These are phyloP conservation scores for Octodonta nipae DNA, from an alignment of 2,888 invertebrate genomes.

Conservation along the genomic window DNA sequence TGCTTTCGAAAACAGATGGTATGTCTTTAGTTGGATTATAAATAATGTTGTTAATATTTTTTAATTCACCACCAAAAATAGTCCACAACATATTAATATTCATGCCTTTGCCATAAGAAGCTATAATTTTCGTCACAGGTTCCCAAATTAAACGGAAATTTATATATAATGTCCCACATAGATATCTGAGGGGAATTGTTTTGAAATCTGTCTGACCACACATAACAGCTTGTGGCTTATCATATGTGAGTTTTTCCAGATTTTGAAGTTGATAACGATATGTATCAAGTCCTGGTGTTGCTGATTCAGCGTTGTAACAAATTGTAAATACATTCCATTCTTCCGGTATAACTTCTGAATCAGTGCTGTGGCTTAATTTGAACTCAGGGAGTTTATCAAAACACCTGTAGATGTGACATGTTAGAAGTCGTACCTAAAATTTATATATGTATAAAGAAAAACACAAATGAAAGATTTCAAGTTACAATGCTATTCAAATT, in stretches of 20 bases:
- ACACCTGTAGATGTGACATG: slow-evolving; percentile 58
- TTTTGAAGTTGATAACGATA: slow-evolving; percentile 66
- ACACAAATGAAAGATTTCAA: too few species aligned
- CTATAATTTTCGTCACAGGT: slow-evolving; percentile 61
- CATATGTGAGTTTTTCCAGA: slow-evolving; percentile 59
- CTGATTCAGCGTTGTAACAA: slow-evolving; percentile 58
- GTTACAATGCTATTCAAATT: too few species aligned
- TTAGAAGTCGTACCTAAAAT: slow-evolving; percentile 52
- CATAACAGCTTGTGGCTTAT: slow-evolving; percentile 40
- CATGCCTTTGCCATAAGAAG: slow-evolving; percentile 55
- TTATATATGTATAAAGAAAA: too few species aligned
- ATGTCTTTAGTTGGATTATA: slow-evolving; percentile 23
- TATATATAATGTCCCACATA: slow-evolving; percentile 69
- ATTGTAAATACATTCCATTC: slow-evolving; percentile 49
- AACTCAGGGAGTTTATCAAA: slow-evolving; percentile 47
- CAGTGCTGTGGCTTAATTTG: slow-evolving; percentile 27
- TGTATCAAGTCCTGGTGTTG: slow-evolving; percentile 57
- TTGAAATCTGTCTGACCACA: slow-evolving; percentile 45
- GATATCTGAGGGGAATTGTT: slow-evolving; percentile 57
- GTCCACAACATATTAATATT: slow-evolving; percentile 56
- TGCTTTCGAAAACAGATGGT: slow-evolving; percentile 11
- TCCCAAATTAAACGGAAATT: slow-evolving; percentile 87
- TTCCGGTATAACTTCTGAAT: slow-evolving; percentile 32
- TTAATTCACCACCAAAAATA: slow-evolving; percentile 48
- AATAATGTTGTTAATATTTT: slow-evolving; percentile 39